Evolutionary conservation across 2,113 vertebrate species (phyloP), one percentile per base, ranked within the genome.

Genomic region (Elachura formosa): DNA sequence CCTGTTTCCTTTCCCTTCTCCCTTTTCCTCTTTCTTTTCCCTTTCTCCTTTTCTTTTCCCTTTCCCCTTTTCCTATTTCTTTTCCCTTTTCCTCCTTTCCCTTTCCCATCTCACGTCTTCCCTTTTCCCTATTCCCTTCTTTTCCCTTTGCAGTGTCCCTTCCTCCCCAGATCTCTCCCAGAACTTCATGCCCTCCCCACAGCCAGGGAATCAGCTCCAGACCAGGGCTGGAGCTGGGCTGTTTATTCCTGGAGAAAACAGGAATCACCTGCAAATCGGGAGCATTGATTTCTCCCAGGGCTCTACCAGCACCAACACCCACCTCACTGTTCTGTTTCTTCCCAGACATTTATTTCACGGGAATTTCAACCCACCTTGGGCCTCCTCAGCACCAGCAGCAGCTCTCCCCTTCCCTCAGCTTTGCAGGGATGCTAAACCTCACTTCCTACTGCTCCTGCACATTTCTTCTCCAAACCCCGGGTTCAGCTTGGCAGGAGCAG

Each of bases 401-500:
- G 54, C 40, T 64, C 36, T 79, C 26, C 19, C 31, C 22, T 84
- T 62, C 86, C 83, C 74, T n/a, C 45, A 28, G 28, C 25, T 71
- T 72, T 24, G 56, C 69, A 63, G 69, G 52, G 89, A 55, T 75
- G 81, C 73, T 59, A 28, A 74, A 6, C 31, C 62, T 94, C 28
- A 2, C 84, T 84, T 86, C 73, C 77, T 61, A 48, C 20, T 3
- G 21, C 52, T 94, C 74, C 90, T 6, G 49, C 69, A 13, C 40
- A 84, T 87, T 94, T 87, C 90, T 93, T 29, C 66, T 71, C 43
- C 10, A 26, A 56, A 78, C 12, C 68, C 52, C 36, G 8, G 43
- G 31, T 84, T 87, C 11, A 2, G 66, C 11, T 91, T 95, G 95
- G 93, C 96, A 96, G 90, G 66, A 95, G 5, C 56, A 95, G 81